These are phyloP conservation scores for Panagrolaimus sp. DNA, from an alignment of 1,140 invertebrate genomes.

Conservation along the genomic window DNA sequence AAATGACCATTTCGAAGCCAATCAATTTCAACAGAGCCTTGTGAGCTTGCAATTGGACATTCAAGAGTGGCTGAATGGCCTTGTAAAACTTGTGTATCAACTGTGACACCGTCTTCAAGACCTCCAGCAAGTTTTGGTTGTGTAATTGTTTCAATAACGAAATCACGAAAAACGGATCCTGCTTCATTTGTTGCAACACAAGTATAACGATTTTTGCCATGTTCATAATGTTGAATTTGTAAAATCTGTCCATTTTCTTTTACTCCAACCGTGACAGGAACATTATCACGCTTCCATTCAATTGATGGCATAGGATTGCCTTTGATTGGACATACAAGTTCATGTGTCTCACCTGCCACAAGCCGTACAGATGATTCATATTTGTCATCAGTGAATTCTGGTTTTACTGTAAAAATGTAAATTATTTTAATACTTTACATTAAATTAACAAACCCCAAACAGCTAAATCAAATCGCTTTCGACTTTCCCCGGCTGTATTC, in stretches of 20 bases:
- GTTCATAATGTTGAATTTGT: constrained; percentile 4
- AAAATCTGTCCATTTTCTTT: background rate
- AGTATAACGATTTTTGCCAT: constrained; percentile 24
- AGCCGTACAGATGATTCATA: background rate
- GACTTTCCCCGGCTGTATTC: constrained; percentile 22
- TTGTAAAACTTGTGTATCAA: constrained; percentile 39
- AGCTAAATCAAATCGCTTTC: constrained; percentile 18
- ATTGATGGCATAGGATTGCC: constrained; percentile 65
- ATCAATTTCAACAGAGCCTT: constrained; percentile 34
- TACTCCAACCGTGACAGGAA: background rate
- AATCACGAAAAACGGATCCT: constrained; percentile 44
- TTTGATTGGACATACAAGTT: constrained; percentile 18
- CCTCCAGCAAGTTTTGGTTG: constrained; percentile 19
- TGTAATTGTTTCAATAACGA: constrained; percentile 42
- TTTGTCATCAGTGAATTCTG: too few species aligned
- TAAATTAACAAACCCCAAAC: constrained; percentile 22
- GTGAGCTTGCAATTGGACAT: constrained; percentile 34
- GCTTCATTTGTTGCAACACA: constrained; percentile 44
- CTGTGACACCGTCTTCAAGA: constrained; percentile 5
- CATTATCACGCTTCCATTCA: constrained; percentile 65
- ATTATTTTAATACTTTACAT: background rate
- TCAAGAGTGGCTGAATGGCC: constrained; percentile 45
- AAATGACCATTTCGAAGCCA: constrained; percentile 37
- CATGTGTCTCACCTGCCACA: constrained; percentile 13
- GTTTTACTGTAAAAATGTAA: too few species aligned